A percentile compares a stretch with the other conserved stretches of the same genome.
Evolutionary conservation across 1,140 invertebrate species (phyloP).

Genomic region (Drosophila athabasca): DNA sequence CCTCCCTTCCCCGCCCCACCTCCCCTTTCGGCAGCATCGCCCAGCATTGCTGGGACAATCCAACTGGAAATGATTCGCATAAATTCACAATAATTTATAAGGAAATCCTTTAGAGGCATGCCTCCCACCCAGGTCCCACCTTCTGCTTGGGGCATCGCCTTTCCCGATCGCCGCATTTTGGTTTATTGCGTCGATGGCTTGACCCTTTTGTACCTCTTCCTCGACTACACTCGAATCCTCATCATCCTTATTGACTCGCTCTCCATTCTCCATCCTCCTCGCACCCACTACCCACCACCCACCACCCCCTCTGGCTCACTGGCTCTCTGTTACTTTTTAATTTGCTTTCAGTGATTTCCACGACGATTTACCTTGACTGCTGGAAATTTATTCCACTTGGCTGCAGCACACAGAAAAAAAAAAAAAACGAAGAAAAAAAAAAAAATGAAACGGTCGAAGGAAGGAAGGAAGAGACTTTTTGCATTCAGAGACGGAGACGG

Average conservation of each 20-base stretch:
- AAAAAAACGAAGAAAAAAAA: conserved; percentile 24
- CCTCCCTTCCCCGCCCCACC: not conserved
- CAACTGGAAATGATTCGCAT: conserved; percentile 80
- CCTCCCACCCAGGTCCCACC: conserved; percentile 1
- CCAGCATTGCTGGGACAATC: conserved; percentile 61
- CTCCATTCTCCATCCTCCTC: conserved; percentile 39
- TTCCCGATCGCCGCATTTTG: conserved; percentile 55
- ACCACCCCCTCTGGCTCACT: conserved; percentile 31
- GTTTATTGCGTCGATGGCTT: conserved; percentile 69
- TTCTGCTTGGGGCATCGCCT: conserved; percentile 32
- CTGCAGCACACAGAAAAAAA: conserved; percentile 44
- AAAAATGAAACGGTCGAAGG: conserved; percentile 17
- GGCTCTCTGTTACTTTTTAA: conserved; percentile 52
- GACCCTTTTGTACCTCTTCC: conserved; percentile 68
- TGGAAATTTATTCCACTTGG: conserved; percentile 74
- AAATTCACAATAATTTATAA: conserved; percentile 82
- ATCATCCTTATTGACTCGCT: conserved; percentile 68
- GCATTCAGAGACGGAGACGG: conserved; percentile 45
- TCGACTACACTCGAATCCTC: conserved; percentile 31
- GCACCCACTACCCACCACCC: no score
- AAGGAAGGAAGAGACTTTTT: conserved; percentile 32
- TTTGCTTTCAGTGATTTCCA: conserved; percentile 80
- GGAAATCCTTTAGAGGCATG: conserved; percentile 67
- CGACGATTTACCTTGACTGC: conserved; percentile 78
- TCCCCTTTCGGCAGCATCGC: not conserved